Conservation (phyloP, 2,797 vertebrate species). For the Lutjanus campechanus region DNA sequence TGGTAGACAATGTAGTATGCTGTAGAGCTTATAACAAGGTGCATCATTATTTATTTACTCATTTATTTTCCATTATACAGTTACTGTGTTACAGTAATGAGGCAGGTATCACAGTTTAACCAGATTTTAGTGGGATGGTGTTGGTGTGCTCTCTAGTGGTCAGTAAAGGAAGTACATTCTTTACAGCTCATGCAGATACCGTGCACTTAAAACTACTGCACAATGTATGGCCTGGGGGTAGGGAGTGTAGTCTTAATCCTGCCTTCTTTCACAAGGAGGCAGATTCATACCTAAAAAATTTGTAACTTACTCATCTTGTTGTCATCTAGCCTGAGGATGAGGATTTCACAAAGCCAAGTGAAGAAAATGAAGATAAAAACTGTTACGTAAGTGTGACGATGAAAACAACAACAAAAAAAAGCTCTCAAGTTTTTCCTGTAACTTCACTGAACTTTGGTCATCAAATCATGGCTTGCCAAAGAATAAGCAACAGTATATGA, state of each 20-base stretch:
- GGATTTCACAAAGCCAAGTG: not conserved
- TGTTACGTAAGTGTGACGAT: not conserved
- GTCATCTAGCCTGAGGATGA: not conserved
- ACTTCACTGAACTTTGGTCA: not conserved
- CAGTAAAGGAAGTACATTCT: conserved; percentile 12
- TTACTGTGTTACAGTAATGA: not conserved
- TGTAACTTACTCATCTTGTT: conserved; percentile 2
- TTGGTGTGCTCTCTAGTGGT: conserved; percentile 67
- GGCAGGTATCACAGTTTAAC: not conserved
- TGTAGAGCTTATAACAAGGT: no score
- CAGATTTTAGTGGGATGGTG: conserved; percentile 4
- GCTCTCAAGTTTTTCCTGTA: not conserved
- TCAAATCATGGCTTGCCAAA: not conserved
- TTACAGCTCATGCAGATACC: not conserved
- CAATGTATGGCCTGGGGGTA: not conserved
- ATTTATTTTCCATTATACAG: not conserved
- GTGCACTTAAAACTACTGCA: not conserved
- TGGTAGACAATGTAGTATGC: no score
- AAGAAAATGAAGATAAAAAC: not conserved
- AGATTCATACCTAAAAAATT: not conserved
- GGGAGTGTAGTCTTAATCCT: not conserved
- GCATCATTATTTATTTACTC: not conserved
- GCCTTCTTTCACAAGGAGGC: not conserved
- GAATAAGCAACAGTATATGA: not conserved
- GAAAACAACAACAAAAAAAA: no score